Evolutionary conservation across 2,797 vertebrate genomes (phyloP), one percentile per base, ranked within the genome.

Genomic region (Halcyon smyrnensis): DNA sequence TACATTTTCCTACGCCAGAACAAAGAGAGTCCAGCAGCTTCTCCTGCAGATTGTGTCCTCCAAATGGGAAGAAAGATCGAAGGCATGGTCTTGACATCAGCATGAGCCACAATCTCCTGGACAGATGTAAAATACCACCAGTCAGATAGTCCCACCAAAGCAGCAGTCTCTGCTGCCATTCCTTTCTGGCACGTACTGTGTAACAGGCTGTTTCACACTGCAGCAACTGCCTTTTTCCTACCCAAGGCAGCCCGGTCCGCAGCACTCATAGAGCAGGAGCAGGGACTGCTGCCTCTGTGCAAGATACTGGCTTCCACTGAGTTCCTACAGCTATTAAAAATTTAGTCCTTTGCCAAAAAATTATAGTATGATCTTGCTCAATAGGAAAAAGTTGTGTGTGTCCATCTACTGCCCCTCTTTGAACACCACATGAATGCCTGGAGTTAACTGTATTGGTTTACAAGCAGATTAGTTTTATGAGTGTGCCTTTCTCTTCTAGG

Each of bases 11-110:
- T 91, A 20, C 45, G 65, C 63, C 43, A 76, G 88, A 86, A 69
- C 1, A 1, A 84, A 79, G 37, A 62, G 15, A 34, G 74, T 88
- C 74, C 90, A 92, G 54, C 67, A 86, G 70, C 59, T 94, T 50
- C 46, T 95, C 75, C 65, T 93, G 59, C 78, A 78, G 65, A 56
- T 12, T 91, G 37, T 68, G n/a, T 30, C 36, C 30, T 96, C 59
- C 74, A 67, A 56, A 84, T 17, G 34, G 19, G 74, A 73, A 78
- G 74, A 46, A 80, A 56, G 63, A 23, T 6, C 78, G 32, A 39
- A 18, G 8, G 6, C 30, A 39, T 18, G 39, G 60, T 45, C 48
- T 71, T 75, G 53, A 59, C 34, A 30, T 86, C 45, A 76, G 37
- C 45, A 78, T 53, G 32, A 88, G 45, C 17, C 48, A 30, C 23